These are phyloP conservation scores for Drosophila eohydei DNA, from an alignment of 2,888 invertebrate genomes.

Conservation along the genomic window DNA sequence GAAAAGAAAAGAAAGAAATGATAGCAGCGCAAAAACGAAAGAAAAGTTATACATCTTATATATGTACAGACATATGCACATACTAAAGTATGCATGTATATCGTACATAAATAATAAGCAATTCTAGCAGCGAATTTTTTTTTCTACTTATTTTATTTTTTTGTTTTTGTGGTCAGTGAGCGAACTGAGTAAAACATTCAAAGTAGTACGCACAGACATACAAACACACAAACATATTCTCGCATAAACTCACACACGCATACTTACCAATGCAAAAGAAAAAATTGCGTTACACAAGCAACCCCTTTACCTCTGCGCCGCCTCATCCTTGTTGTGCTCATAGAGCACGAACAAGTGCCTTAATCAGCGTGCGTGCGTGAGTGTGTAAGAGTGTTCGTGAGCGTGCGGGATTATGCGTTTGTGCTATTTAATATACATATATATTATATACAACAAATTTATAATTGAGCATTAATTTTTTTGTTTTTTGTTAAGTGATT, in stretches of 20 bases:
- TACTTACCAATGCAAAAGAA: conserved; percentile 46
- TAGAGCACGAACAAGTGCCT: conserved; percentile 57
- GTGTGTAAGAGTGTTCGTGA: conserved; percentile 28
- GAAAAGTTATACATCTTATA: conserved; percentile 50
- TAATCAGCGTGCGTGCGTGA: conserved; percentile 47
- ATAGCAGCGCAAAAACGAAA: conserved; percentile 62
- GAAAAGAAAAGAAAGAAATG: conserved; percentile 65
- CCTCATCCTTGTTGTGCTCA: conserved; percentile 20
- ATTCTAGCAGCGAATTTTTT: conserved; percentile 27
- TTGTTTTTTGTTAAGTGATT: conserved; percentile 11
- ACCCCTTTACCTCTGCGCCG: conserved; percentile 49
- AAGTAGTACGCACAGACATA: conserved; percentile 35
- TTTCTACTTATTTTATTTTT: conserved; percentile 31
- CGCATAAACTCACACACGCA: conserved; percentile 3
- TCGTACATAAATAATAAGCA: conserved; percentile 38
- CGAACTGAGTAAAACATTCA: conserved; percentile 37
- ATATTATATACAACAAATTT: conserved; percentile 16
- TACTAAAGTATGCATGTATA: conserved; percentile 19
- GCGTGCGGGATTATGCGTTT: conserved; percentile 44
- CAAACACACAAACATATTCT: background rate
- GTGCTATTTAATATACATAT: conserved; percentile 32
- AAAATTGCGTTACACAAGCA: conserved; percentile 77
- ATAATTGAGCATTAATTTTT: conserved; percentile 11
- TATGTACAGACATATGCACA: conserved; percentile 27
- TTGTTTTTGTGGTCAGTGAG: conserved; percentile 41